Percentiles rank a stretch among this genome's conserved stretches.
Conservation (phyloP, 2,113 vertebrate species). For the Passer domesticus region DNA sequence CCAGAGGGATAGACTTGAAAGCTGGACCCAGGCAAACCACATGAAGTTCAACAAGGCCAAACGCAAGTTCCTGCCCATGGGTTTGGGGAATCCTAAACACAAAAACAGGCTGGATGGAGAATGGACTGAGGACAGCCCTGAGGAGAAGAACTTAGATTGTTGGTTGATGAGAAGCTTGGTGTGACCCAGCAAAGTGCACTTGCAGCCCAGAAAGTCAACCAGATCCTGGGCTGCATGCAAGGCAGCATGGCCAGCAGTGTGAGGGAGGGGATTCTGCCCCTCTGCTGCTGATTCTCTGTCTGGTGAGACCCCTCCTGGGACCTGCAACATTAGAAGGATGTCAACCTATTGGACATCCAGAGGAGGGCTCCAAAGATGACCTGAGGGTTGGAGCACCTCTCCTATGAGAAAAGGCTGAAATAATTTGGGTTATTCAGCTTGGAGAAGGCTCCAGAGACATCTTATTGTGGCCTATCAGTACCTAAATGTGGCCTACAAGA, state of each 20-base stretch:
- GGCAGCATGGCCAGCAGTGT: accelerated
- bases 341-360: neutral
- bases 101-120: neutral
- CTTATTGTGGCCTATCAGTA: neutral
- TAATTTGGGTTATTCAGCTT: neutral
- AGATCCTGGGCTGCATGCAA: neutral
- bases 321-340: neutral
- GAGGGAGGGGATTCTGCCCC: neutral
- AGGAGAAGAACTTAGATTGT: neutral
- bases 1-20: neutral
- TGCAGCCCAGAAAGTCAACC: neutral
- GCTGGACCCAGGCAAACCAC: neutral
- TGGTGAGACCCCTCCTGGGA: neutral
- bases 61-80: neutral
- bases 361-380: neutral
- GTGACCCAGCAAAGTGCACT: neutral
- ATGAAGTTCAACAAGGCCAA: neutral
- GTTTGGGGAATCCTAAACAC: neutral
- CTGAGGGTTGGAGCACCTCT: neutral
- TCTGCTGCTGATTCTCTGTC: neutral
- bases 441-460: neutral
- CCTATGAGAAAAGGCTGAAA: neutral
- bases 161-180: neutral
- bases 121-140: neutral
- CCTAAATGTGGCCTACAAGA: neutral